These are phyloP conservation scores for Beroe ovata DNA, from an alignment of 37 sponge, comb jelly and placozoan species.

Conservation along the genomic window DNA sequence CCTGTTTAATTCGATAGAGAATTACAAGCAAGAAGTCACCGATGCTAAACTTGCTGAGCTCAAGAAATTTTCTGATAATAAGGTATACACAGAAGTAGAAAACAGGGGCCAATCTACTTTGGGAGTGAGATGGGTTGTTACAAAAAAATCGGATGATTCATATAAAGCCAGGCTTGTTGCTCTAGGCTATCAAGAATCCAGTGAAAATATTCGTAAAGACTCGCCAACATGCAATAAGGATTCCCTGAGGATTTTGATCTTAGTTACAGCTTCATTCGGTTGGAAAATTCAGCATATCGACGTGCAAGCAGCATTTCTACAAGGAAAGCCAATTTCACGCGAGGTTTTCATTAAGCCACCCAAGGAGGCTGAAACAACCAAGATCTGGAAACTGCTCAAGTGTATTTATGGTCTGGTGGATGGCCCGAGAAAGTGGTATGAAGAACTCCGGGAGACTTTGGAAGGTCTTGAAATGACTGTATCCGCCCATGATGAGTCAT, in stretches of 20 bases:
- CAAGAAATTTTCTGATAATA: not conserved
- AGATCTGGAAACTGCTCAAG: conserved; percentile 2
- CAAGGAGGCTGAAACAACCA: not conserved
- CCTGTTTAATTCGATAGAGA: not conserved
- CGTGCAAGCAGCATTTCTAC: conserved; percentile 26
- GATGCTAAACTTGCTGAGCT: conserved; percentile 19
- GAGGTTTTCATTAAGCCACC: conserved; percentile 8
- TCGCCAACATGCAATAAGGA: conserved; percentile 25
- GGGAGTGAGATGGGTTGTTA: conserved; percentile 13
- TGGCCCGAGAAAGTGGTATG: conserved; percentile 32
- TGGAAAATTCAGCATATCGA: conserved; percentile 28
- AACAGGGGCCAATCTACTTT: not conserved
- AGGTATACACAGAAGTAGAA: conserved; percentile 3
- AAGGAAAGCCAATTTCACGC: not conserved
- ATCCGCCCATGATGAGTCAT: conserved; percentile 2
- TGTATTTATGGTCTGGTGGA: conserved; percentile 31
- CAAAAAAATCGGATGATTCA: not conserved
- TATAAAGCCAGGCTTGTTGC: conserved; percentile 2
- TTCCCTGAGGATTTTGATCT: not conserved
- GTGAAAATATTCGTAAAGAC: not conserved
- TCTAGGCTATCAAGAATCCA: not conserved
- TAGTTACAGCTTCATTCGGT: not conserved
- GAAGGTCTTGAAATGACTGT: not conserved
- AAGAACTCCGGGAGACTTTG: not conserved
- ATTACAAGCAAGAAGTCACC: conserved; percentile 6